Evolutionary conservation across 2,113 vertebrate species (phyloP).

Genomic region (Tympanuchus pallidicinctus): DNA sequence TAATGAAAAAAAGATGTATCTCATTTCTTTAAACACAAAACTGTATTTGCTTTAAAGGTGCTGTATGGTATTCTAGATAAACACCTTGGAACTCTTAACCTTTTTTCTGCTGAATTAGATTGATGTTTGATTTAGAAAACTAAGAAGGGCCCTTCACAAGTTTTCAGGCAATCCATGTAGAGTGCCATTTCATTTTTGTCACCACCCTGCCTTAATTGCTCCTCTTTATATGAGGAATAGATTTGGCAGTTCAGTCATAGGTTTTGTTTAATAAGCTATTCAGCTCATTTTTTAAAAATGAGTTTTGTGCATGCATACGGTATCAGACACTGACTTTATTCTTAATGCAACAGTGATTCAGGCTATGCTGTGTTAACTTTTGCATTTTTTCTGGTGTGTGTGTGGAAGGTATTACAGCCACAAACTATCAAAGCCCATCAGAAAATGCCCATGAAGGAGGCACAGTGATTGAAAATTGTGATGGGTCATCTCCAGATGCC

Average conservation of each 20-base stretch:
- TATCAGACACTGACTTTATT: background rate
- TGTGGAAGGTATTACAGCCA: conserved; percentile 82
- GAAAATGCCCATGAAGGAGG: conserved; percentile 79
- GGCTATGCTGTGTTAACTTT: conserved; percentile 29
- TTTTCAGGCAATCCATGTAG: background rate
- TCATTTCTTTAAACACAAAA: background rate
- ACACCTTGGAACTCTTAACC: background rate
- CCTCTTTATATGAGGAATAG: background rate
- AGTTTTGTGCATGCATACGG: background rate
- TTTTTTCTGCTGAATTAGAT: background rate
- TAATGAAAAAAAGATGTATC: background rate
- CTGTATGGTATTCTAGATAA: background rate
- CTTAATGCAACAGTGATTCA: background rate
- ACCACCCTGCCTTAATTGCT: background rate
- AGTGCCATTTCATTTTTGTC: background rate
- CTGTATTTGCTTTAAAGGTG: background rate
- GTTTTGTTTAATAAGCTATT: background rate
- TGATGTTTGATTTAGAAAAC: background rate
- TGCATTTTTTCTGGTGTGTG: conserved; percentile 40
- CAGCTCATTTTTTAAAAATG: background rate
- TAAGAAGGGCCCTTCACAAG: background rate
- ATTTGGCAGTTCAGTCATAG: background rate
- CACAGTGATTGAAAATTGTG: conserved; percentile 78
- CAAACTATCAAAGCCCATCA: conserved; percentile 80
- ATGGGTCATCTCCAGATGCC: conserved; percentile 89